phyloP scores from a whole-genome alignment of 53 echinoderm and acorn worm species.

The Paracentrotus lividus region DNA sequence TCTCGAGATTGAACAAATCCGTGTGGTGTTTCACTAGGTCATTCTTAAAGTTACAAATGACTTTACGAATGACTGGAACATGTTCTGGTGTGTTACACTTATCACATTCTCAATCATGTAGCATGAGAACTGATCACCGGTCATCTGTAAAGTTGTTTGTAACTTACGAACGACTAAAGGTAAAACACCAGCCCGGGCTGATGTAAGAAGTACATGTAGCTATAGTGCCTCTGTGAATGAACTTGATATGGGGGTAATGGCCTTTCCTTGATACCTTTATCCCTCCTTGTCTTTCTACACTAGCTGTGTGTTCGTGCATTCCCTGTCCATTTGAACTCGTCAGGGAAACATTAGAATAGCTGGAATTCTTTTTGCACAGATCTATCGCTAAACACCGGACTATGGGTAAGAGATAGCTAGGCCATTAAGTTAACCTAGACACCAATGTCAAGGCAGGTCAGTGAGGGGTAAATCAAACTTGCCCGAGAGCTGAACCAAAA shows the following conservation, averaged over 20 bases:
- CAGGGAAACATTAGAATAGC: not conserved
- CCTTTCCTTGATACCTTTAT: not conserved
- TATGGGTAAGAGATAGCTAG: not conserved
- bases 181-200: too few species aligned
- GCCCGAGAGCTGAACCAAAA: not conserved
- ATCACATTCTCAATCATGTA: too few species aligned
- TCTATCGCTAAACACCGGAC: not conserved
- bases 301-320: too few species aligned
- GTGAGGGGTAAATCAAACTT: not conserved
- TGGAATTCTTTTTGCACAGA: conserved; percentile 18
- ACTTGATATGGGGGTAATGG: not conserved
- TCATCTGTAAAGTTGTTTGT: too few species aligned
- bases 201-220: too few species aligned
- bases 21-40: too few species aligned
- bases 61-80: too few species aligned
- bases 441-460: conserved; percentile 18
- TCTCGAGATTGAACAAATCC: too few species aligned
- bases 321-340: conserved; percentile 22
- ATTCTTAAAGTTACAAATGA: too few species aligned
- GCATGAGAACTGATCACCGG: too few species aligned
- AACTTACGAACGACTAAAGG: too few species aligned
- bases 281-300: conserved; percentile 13
- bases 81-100: too few species aligned
- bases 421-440: not conserved
- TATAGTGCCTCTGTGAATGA: not conserved